Percentiles rank a stretch among this genome's conserved stretches.
phyloP scores from a whole-genome alignment of 2,888 invertebrate genomes.

The Clunio marinus region DNA sequence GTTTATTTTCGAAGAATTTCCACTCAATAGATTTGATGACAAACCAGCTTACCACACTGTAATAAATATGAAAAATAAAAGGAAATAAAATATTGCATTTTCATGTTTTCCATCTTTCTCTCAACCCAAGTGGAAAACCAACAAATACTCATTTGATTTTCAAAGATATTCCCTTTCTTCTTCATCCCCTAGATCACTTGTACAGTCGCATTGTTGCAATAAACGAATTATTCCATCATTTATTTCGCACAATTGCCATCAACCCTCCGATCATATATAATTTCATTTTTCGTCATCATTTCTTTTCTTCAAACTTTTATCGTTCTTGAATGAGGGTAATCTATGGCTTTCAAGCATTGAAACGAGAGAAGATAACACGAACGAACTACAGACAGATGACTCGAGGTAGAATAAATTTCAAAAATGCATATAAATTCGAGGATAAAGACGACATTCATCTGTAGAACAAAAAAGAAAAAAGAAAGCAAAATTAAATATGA shows the following conservation, averaged over 20 bases:
- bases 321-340: constrained; percentile 34
- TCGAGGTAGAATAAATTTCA: constrained; percentile 18
- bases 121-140: constrained; percentile 23
- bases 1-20: too few relatives aligned
- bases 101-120: constrained; percentile 12
- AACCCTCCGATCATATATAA: constrained; percentile 7
- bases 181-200: too few relatives aligned
- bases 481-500: constrained; percentile 14
- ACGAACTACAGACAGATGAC: not conserved
- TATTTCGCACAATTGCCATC: constrained; percentile 38
- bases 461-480: not conserved
- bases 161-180: constrained; percentile 9
- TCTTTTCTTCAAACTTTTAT: not conserved
- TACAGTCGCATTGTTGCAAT: constrained; percentile 28
- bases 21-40: too few relatives aligned
- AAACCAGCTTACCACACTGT: not conserved
- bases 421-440: not conserved
- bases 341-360: constrained; percentile 22
- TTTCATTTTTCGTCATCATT: constrained; percentile 3
- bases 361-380: not conserved
- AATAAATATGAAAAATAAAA: not conserved
- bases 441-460: constrained; percentile 4
- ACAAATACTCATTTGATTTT: constrained; percentile 19
- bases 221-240: constrained; percentile 39
- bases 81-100: constrained; percentile 20